Percentiles rank a stretch among this genome's conserved stretches.
phyloP scores from a whole-genome alignment of 2,888 invertebrate species.

The Bombylius major region DNA sequence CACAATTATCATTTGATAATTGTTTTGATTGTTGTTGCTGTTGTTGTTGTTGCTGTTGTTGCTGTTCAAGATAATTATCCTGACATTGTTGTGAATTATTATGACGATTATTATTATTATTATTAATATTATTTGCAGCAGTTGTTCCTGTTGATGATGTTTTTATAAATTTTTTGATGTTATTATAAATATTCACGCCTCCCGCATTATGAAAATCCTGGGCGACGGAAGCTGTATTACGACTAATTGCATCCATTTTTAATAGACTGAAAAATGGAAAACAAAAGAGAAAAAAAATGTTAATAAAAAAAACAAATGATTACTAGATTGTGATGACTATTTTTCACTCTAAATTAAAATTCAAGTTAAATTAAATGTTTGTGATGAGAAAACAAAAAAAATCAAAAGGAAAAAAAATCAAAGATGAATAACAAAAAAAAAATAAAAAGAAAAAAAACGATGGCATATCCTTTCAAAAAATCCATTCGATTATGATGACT shows the following conservation, averaged over 20 bases:
- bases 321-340: neutral
- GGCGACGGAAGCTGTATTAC: conserved; percentile 39
- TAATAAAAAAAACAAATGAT: conserved; percentile 1
- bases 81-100: no score
- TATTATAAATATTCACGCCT: conserved; percentile 38
- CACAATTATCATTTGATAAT: conserved; percentile 11
- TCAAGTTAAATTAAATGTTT: neutral
- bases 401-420: neutral
- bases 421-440: neutral
- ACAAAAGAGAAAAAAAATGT: neutral
- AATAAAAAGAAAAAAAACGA: conserved; percentile 2
- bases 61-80: neutral
- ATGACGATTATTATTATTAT: no score
- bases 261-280: conserved; percentile 26
- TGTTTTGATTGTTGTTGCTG: conserved; percentile 8
- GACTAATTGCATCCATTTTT: conserved; percentile 39
- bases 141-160: neutral
- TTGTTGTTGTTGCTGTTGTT: conserved; percentile 11
- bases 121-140: no score
- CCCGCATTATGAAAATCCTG: conserved; percentile 54
- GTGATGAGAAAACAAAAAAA: conserved; percentile 8
- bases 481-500: no score
- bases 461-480: no score
- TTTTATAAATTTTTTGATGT: neutral
- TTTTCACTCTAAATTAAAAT: neutral